A percentile compares a stretch with the other conserved stretches of the same genome.
phyloP scores from a whole-genome alignment of 2,113 vertebrate species.

The Barnardius zonarius region DNA sequence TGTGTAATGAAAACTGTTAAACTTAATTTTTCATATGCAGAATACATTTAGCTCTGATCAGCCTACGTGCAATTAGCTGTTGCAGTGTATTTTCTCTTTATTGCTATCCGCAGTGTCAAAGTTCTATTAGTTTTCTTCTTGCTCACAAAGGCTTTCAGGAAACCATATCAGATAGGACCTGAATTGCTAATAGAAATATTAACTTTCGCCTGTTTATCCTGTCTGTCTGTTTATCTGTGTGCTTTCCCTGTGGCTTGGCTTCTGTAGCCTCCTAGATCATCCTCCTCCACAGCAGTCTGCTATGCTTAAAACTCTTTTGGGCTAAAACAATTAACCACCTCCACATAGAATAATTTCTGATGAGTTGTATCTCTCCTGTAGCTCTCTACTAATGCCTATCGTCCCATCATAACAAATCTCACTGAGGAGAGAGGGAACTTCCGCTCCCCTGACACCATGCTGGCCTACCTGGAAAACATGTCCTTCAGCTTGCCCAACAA shows the following conservation, averaged over 20 bases:
- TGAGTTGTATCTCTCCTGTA: constrained; percentile 27
- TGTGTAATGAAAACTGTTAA: background rate
- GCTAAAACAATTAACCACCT: background rate
- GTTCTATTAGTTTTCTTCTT: background rate
- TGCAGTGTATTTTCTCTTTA: background rate
- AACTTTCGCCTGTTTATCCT: background rate
- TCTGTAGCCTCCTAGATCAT: background rate
- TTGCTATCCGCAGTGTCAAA: background rate
- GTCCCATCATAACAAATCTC: constrained; percentile 63
- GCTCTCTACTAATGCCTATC: constrained; percentile 70
- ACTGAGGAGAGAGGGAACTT: constrained; percentile 18
- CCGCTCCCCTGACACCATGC: background rate
- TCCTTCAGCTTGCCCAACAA: constrained; percentile 73
- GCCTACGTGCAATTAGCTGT: background rate
- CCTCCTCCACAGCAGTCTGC: background rate
- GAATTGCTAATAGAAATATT: background rate
- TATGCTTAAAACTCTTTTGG: background rate
- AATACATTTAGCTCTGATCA: background rate
- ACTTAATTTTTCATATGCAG: background rate
- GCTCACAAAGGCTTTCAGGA: background rate
- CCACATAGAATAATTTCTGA: background rate
- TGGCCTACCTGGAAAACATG: constrained; percentile 74
- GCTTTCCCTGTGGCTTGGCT: background rate
- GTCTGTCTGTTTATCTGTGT: rapidly evolving
- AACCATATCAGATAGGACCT: background rate